Percentiles rank a stretch among this genome's conserved stretches.
These are phyloP conservation scores for Andricus curvator DNA, from an alignment of 2,888 invertebrate genomes.

Conservation along the genomic window DNA sequence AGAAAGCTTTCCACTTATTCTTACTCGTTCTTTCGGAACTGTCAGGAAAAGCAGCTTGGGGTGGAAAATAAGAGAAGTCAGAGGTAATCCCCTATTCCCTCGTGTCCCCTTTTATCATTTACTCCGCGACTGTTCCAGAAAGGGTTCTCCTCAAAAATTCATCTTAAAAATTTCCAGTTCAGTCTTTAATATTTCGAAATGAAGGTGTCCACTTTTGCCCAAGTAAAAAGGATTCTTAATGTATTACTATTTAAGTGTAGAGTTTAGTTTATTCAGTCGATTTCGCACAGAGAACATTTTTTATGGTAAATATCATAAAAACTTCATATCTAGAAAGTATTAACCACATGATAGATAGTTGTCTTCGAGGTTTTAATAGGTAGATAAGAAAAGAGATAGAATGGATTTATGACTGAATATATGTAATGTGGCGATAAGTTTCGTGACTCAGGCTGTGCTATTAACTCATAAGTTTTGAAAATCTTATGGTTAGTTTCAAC, in stretches of 20 bases:
- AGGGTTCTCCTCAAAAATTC: not conserved
- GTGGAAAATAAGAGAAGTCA: not conserved
- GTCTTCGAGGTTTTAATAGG: too few relatives aligned
- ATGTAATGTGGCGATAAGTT: too few relatives aligned
- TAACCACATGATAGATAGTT: too few relatives aligned
- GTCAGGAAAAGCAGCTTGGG: conserved; percentile 14
- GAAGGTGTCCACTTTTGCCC: not conserved
- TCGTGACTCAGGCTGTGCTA: too few relatives aligned
- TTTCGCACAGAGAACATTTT: not conserved
- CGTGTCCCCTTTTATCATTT: conserved; percentile 2
- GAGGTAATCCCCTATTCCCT: not conserved
- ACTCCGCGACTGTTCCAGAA: not conserved
- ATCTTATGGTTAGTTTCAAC: too few relatives aligned
- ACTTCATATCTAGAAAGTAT: not conserved
- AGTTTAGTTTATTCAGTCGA: not conserved
- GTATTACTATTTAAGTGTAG: not conserved
- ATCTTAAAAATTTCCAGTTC: not conserved
- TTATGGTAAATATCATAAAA: not conserved
- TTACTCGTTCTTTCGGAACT: not conserved
- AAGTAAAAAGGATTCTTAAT: too few relatives aligned
- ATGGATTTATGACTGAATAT: too few relatives aligned
- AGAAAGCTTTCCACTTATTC: conserved; percentile 3
- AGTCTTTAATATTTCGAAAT: not conserved
- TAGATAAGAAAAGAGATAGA: too few relatives aligned
- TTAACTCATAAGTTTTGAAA: too few relatives aligned